These are phyloP conservation scores for Malaclemys terrapin DNA, from an alignment of 2,113 vertebrate species.

Conservation along the genomic window DNA sequence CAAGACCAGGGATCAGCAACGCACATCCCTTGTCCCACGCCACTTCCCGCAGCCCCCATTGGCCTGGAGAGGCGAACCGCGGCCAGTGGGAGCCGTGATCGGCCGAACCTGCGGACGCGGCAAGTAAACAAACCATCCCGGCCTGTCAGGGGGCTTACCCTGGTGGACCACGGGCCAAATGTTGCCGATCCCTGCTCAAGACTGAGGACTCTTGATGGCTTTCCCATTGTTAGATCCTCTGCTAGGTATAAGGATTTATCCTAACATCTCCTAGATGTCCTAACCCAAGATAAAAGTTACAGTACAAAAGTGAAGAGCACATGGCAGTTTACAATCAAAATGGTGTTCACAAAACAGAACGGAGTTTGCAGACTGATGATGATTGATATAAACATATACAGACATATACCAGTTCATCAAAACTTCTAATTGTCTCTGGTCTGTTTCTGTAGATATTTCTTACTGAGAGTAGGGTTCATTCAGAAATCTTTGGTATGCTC, in stretches of 20 bases:
- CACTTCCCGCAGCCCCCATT: too few species aligned
- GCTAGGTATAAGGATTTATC: neutral
- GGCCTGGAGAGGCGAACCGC: too few species aligned
- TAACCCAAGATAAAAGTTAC: neutral
- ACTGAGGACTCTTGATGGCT: neutral
- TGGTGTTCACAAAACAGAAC: neutral
- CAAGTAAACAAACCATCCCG: too few species aligned
- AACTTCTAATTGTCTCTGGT: neutral
- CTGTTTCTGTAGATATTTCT: neutral
- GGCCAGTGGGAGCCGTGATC: too few species aligned
- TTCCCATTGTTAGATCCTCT: neutral
- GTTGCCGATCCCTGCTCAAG: neutral
- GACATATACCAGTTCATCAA: neutral
- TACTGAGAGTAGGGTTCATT: neutral
- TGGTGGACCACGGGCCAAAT: too few species aligned
- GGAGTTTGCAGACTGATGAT: neutral
- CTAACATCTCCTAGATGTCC: neutral
- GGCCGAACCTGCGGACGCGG: too few species aligned
- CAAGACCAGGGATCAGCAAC: neutral
- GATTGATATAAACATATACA: neutral
- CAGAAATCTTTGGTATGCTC: neutral
- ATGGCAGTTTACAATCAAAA: neutral
- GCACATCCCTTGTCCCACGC: too few species aligned
- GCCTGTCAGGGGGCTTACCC: too few species aligned
- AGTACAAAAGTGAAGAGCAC: neutral